These are phyloP conservation scores for Apistogramma diplotaenia DNA, from an alignment of 2,113 vertebrate genomes.

Conservation along the genomic window DNA sequence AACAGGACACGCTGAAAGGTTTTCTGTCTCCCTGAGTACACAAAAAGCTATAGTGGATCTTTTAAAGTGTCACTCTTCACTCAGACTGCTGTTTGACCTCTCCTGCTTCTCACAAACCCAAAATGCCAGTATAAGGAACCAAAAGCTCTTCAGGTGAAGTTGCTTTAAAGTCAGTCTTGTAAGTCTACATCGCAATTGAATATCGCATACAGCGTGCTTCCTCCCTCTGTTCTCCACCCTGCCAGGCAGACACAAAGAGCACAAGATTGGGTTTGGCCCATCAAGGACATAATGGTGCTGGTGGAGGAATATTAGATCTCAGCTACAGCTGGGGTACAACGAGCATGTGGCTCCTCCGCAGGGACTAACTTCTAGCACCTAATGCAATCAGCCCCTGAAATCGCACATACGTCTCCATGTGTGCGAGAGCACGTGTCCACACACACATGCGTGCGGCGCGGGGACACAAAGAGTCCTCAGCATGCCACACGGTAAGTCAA, in stretches of 20 bases:
- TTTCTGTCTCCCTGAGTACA: not conserved
- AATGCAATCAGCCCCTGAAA: conserved; percentile 73
- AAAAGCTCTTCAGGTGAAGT: not conserved
- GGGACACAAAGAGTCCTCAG: conserved; percentile 55
- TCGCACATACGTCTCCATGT: conserved; percentile 23
- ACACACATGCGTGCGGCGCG: not conserved
- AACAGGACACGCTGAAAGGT: conserved; percentile 9
- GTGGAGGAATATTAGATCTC: conserved; percentile 74
- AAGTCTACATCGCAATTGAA: conserved; percentile 18
- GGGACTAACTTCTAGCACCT: conserved; percentile 64
- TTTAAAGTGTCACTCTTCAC: conserved; percentile 18
- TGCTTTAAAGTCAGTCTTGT: not conserved
- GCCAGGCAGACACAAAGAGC: conserved; percentile 60
- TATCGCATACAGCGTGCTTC: conserved; percentile 21
- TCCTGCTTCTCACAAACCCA: not conserved
- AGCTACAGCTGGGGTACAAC: conserved; percentile 71
- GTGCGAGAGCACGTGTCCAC: not conserved
- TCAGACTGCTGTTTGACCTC: conserved; percentile 17
- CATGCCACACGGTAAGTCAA: conserved; percentile 40
- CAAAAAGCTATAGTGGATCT: not conserved
- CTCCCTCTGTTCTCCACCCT: conserved; percentile 33
- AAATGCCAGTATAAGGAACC: not conserved
- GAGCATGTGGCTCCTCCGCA: conserved; percentile 63
- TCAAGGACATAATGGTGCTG: conserved; percentile 68
- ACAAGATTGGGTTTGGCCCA: conserved; percentile 70